Percentiles rank a stretch among this genome's conserved stretches.
Evolutionary conservation across 2,113 vertebrate genomes (phyloP).

Genomic region (Ammodytes marinus): DNA sequence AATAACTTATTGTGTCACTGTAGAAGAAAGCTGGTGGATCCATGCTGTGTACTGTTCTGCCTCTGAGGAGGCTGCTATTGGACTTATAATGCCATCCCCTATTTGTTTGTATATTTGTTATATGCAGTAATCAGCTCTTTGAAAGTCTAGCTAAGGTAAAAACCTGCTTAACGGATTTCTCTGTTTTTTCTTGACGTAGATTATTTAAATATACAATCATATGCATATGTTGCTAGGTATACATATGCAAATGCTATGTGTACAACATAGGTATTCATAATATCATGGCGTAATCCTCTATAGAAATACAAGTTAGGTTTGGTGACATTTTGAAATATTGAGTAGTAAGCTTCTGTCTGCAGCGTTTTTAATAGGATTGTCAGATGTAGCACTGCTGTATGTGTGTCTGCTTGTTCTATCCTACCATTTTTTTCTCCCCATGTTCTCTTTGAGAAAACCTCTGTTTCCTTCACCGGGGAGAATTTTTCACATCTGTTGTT

Average conservation of each 20-base stretch:
- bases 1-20: conserved; percentile 71
- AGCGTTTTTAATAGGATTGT: conserved; percentile 5
- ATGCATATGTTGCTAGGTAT: background rate
- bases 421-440: conserved; percentile 1
- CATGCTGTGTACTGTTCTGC: conserved; percentile 60
- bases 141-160: conserved; percentile 25
- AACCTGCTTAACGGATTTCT: conserved; percentile 5
- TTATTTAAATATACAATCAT: background rate
- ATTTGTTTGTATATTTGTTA: conserved; percentile 60
- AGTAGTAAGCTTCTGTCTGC: background rate
- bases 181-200: background rate
- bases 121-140: conserved; percentile 49
- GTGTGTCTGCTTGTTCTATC: conserved; percentile 19
- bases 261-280: background rate
- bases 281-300: background rate
- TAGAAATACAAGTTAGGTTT: background rate
- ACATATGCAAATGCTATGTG: background rate
- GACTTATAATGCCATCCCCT: conserved; percentile 65
- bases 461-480: conserved; percentile 55
- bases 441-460: conserved; percentile 43
- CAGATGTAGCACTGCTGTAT: background rate
- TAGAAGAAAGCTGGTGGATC: conserved; percentile 54
- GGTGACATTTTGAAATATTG: background rate
- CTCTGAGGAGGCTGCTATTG: conserved; percentile 58
- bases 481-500: conserved; percentile 57